These are phyloP conservation scores for Burhinus bistriatus DNA, from an alignment of 2,113 vertebrate species.

Conservation along the genomic window DNA sequence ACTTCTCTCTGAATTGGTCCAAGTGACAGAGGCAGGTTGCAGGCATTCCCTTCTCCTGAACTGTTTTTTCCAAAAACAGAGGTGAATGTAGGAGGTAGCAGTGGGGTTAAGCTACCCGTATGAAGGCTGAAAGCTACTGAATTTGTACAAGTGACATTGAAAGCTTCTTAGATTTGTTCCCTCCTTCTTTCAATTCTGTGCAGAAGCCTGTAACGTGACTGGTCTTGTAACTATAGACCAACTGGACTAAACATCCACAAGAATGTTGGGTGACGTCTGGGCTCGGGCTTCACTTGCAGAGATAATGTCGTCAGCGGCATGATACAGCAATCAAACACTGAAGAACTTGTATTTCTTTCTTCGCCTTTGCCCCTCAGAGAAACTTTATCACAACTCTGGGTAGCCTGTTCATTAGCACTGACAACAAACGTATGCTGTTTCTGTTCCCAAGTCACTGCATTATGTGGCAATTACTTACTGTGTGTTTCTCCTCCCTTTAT, in stretches of 20 bases:
- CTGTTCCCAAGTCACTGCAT: background rate
- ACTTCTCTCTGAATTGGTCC: background rate
- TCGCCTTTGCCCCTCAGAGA: background rate
- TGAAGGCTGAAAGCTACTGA: background rate
- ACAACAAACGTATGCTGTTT: background rate
- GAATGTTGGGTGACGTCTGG: fast-evolving
- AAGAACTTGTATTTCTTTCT: background rate
- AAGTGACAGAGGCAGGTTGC: background rate
- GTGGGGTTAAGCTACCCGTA: background rate
- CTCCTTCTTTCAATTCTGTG: background rate
- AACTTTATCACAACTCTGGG: background rate
- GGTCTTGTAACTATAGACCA: background rate
- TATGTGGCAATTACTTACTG: constrained; percentile 7
- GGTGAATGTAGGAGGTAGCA: background rate
- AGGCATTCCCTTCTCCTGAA: background rate
- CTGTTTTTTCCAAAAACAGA: background rate
- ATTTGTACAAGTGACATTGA: background rate
- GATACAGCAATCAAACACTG: background rate
- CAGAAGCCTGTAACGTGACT: background rate
- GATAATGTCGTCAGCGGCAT: background rate
- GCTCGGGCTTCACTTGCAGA: background rate
- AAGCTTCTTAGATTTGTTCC: background rate
- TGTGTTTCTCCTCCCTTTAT: constrained; percentile 34
- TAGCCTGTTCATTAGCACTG: background rate
- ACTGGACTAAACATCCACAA: background rate